Evolutionary conservation across 1,140 invertebrate genomes (phyloP), one percentile per base, ranked within the genome.

Genomic region (Thaumatotibia leucotreta): DNA sequence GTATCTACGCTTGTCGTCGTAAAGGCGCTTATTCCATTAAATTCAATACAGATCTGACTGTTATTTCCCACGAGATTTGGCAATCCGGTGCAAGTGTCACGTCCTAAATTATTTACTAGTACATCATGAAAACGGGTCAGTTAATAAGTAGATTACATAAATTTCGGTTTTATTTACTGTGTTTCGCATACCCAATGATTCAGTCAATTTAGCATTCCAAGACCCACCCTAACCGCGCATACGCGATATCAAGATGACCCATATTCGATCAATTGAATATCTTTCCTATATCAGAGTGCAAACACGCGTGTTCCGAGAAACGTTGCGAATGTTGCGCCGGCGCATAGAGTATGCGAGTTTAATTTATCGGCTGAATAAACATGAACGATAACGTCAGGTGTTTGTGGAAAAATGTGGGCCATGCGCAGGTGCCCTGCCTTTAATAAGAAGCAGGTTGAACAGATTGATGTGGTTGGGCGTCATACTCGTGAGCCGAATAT

Each of bases 321-420:
- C 39, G 23, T 27, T 58, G 52, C 52, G 24, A 58, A 58, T 58
- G 23, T 58, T 52, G 23, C 23, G 23, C 39, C 39, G 39, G 39
- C 39, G 22, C 50, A 58, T 58, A 27, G 27, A 58, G 52, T 20
- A 31, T 58, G 52, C 52, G 52, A 45, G 17, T 58, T 27, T 58
- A 58, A 58, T 58, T 58, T 58, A 58, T 58, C 52, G 52, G 23
- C 23, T 58, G 24, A 58, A 58, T 58, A 58, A 58, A 58, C 52
- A 58, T 58, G 52, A 58, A 29, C 23, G 52, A 58, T 58, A 58
- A 58, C 23, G 52, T 58, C 52, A 58, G 52, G 52, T 58, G 52
- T 58, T 58, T 58, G 52, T 58, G 52, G 52, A 58, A 58, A 58
- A 58, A 58, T 58, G 52, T 58, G 52, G 52, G 52, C 52, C 52